Evolutionary conservation across 2,888 invertebrate genomes (phyloP).

Genomic region (Allacma fusca): DNA sequence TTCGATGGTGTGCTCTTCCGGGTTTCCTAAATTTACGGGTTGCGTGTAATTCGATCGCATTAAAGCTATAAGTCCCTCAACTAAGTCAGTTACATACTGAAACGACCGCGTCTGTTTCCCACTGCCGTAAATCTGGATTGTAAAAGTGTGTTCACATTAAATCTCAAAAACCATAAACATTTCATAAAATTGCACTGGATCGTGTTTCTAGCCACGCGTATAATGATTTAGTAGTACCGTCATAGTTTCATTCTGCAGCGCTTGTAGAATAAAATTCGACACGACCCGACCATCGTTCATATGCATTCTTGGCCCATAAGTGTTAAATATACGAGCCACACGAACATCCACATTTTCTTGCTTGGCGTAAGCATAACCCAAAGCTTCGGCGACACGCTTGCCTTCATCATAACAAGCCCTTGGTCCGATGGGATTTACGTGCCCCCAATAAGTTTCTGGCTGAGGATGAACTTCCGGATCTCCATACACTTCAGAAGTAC

Average conservation of each 20-base stretch:
- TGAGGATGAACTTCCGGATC: slow-evolving; percentile 99
- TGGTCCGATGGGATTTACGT: slow-evolving; percentile 97
- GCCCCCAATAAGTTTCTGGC: slow-evolving; percentile 97
- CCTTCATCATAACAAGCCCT: slow-evolving; percentile 99
- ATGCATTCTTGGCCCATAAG: slow-evolving; percentile 98
- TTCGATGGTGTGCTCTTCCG: slow-evolving; percentile 95
- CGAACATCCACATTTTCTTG: slow-evolving; percentile 95
- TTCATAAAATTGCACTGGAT: background rate
- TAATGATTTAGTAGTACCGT: slow-evolving; percentile 71
- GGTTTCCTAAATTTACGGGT: slow-evolving; percentile 97
- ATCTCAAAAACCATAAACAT: background rate
- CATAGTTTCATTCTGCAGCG: slow-evolving; percentile 91
- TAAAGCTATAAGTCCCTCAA: slow-evolving; percentile 88
- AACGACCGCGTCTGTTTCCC: slow-evolving; percentile 94
- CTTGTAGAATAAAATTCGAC: slow-evolving; percentile 97
- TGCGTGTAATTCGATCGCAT: slow-evolving; percentile 93
- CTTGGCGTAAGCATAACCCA: slow-evolving; percentile 95
- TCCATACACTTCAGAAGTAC: slow-evolving; percentile 98
- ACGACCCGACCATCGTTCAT: slow-evolving; percentile 98
- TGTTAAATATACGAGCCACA: slow-evolving; percentile 98
- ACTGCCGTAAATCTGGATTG: slow-evolving; percentile 77
- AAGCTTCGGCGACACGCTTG: slow-evolving; percentile 96
- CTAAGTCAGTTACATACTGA: slow-evolving; percentile 96
- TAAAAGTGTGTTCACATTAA: background rate
- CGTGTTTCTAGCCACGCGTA: background rate